Conservation (phyloP, 2,888 invertebrate genomes). For the Drosophila limbata region DNA sequence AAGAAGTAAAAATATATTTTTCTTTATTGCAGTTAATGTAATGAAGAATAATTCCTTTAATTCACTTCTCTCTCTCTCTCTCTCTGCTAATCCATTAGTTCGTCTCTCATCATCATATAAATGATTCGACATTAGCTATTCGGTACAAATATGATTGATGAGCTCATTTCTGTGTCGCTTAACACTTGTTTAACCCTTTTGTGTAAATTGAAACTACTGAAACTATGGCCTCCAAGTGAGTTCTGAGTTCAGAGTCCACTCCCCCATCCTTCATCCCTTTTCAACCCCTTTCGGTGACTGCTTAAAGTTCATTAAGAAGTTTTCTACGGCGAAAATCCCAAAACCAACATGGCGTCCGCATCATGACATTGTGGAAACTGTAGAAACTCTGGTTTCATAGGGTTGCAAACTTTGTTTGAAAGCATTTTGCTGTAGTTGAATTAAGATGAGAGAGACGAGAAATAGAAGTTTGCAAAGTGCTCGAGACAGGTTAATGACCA, state of each 20-base stretch:
- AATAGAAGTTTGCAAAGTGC: constrained; percentile 71
- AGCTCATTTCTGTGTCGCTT: constrained; percentile 53
- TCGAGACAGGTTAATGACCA: constrained; percentile 80
- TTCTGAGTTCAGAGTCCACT: background rate
- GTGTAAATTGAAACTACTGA: constrained; percentile 38
- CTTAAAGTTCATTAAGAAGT: constrained; percentile 77
- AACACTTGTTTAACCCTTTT: constrained; percentile 80
- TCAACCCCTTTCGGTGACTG: constrained; percentile 18
- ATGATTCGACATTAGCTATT: constrained; percentile 52
- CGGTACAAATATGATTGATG: constrained; percentile 72
- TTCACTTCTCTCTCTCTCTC: background rate
- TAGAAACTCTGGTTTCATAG: constrained; percentile 39
- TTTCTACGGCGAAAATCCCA: constrained; percentile 32
- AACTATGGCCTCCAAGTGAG: constrained; percentile 6
- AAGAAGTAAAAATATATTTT: no score
- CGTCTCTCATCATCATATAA: constrained; percentile 15
- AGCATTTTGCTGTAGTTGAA: constrained; percentile 68
- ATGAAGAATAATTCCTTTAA: background rate
- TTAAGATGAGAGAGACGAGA: constrained; percentile 16
- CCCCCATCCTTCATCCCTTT: background rate
- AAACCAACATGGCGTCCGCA: constrained; percentile 58
- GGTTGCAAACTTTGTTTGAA: constrained; percentile 68
- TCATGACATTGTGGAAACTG: constrained; percentile 65
- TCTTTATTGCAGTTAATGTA: no score
- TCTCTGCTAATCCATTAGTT: constrained; percentile 4